Evolutionary conservation across 2,888 invertebrate species (phyloP), one percentile per base, ranked within the genome.

Genomic region (Philereme vetulata): DNA sequence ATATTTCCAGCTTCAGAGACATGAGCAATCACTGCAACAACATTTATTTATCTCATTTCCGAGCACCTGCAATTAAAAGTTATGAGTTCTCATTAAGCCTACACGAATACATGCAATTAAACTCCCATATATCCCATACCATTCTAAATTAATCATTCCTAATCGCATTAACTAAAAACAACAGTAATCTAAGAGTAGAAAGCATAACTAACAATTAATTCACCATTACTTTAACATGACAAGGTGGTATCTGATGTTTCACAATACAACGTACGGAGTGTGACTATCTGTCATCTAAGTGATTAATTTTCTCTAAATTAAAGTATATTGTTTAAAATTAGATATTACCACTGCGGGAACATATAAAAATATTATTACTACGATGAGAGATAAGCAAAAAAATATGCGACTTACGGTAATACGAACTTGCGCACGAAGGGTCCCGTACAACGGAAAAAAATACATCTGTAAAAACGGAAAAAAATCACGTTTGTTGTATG

Each of bases 121-220:
- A 50, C 49, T 46, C 46, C 43, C 36, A 51, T 57, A 62, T n/a
- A 49, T 6, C 46, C 60, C 57, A 58, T 62, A 53, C 47, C 45
- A 51, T 36, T 62, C 55, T 48, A 58, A 58, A 62, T 62, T 57
- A 62, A 62, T 58, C 34, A 54, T 62, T 62, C 40, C 45, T 54
- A 57, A 62, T 57, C 47, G 55, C 54, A 62, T 58, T 62, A 62
- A 57, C 44, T 48, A 62, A 51, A 62, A 62, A 62, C 62, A 62
- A 58, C 54, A 58, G 56, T 59, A 56, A 65, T 56, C 51, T 53
- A 72, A 62, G 52, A 45, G 51, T 70, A 85, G 86, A 86, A 84
- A 86, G 86, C 86, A 81, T 84, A 72, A 71, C 72, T 57, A 70
- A 75, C 78, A 81, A 81, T 84, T 83, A 83, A 80, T 83, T 79